Evolutionary conservation across 1,140 invertebrate species (phyloP).

Genomic region (Drosophila willistoni): DNA sequence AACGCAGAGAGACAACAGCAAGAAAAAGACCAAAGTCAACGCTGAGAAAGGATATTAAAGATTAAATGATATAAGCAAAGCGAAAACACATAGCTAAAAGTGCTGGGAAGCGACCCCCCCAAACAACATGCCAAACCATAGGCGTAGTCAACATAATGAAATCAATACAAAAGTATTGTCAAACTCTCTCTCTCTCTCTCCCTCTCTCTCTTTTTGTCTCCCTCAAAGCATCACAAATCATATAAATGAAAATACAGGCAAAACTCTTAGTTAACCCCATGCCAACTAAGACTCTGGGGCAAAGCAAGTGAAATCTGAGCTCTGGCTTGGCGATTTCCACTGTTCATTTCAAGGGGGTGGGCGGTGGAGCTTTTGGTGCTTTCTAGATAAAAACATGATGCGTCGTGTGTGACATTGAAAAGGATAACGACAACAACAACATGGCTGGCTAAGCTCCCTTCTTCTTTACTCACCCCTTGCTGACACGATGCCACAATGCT

Average conservation of each 20-base stretch:
- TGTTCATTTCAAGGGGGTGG: not conserved
- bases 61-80: constrained; percentile 77
- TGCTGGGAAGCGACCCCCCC: too few species aligned
- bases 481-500: not conserved
- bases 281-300: constrained; percentile 12
- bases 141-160: not conserved
- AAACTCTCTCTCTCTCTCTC: too few species aligned
- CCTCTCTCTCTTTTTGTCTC: too few species aligned
- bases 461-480: constrained; percentile 16
- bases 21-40: constrained; percentile 74
- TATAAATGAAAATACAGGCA: not conserved
- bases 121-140: not conserved
- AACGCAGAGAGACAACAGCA: constrained; percentile 19
- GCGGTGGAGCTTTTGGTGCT: constrained; percentile 2
- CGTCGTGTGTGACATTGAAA: constrained; percentile 75
- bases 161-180: not conserved
- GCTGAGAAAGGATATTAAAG: constrained; percentile 80
- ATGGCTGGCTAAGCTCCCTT: constrained; percentile 1
- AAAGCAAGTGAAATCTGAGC: constrained; percentile 67
- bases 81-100: constrained; percentile 51
- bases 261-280: constrained; percentile 35
- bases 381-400: constrained; percentile 60
- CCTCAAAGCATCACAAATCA: too few species aligned
- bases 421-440: constrained; percentile 64
- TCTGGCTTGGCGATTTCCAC: constrained; percentile 51